Evolutionary conservation across 2,113 vertebrate genomes (phyloP).

Genomic region (Lepus europaeus): DNA sequence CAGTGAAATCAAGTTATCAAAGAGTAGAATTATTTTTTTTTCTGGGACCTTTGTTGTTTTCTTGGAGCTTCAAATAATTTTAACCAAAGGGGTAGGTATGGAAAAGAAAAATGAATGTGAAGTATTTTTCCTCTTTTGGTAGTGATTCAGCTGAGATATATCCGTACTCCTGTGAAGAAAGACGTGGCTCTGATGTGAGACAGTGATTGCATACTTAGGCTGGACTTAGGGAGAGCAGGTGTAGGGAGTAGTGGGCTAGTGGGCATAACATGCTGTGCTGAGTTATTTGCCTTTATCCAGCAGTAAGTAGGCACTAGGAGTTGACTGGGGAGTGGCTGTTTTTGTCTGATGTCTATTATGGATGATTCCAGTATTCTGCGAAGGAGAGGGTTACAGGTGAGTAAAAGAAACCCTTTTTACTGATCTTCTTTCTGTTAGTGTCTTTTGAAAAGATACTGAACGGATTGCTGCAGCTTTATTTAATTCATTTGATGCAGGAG

Average conservation of each 20-base stretch:
- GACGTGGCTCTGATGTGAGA: conserved; percentile 79
- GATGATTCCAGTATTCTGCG: conserved; percentile 91
- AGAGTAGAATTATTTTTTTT: conserved; percentile 75
- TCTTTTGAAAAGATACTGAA: conserved; percentile 62
- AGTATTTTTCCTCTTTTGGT: conserved; percentile 56
- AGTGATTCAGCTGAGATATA: conserved; percentile 74
- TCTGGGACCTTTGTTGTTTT: conserved; percentile 59
- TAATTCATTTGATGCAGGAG: conserved; percentile 54
- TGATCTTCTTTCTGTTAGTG: conserved; percentile 52
- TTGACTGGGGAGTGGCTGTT: conserved; percentile 77
- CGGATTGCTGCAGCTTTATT: conserved; percentile 61
- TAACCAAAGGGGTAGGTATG: conserved; percentile 70
- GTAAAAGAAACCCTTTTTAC: conserved; percentile 79
- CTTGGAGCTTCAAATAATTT: conserved; percentile 67
- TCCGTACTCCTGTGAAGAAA: conserved; percentile 82
- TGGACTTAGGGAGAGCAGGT: conserved; percentile 2
- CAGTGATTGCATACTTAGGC: conserved; percentile 68
- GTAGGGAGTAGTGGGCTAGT: conserved; percentile 38
- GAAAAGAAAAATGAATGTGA: conserved; percentile 74
- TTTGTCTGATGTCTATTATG: conserved; percentile 83
- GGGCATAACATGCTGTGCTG: conserved; percentile 44
- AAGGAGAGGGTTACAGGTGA: conserved; percentile 91
- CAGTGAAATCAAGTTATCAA: conserved; percentile 79
- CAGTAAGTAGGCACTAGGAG: conserved; percentile 70
- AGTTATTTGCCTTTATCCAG: conserved; percentile 49